Percentiles rank a stretch among this genome's conserved stretches.
Conservation (phyloP, 2,888 invertebrate species). For the Philereme transversata region DNA sequence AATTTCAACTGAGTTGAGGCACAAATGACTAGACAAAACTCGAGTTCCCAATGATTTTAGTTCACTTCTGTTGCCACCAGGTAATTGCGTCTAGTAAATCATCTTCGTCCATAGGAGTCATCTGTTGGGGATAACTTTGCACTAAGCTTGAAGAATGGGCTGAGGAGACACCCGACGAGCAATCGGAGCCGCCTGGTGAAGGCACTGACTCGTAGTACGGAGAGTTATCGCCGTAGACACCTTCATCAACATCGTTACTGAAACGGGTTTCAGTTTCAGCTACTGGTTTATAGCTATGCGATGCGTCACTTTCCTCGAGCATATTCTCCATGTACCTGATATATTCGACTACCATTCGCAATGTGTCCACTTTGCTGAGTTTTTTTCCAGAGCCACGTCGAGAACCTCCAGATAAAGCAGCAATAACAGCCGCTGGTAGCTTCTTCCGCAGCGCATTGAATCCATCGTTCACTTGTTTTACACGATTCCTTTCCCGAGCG, state of each 20-base stretch:
- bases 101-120: conserved; percentile 91
- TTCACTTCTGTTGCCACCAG: conserved; percentile 89
- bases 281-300: conserved; percentile 57
- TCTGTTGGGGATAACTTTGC: conserved; percentile 60
- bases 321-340: conserved; percentile 92
- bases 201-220: conserved; percentile 81
- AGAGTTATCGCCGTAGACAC: conserved; percentile 65
- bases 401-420: conserved; percentile 85
- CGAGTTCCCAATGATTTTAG: conserved; percentile 24
- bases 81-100: conserved; percentile 92
- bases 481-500: conserved; percentile 97
- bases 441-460: conserved; percentile 94
- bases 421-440: conserved; percentile 91
- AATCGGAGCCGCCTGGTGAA: conserved; percentile 88
- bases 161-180: conserved; percentile 84
- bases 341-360: conserved; percentile 95
- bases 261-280: conserved; percentile 40
- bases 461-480: conserved; percentile 97
- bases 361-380: conserved; percentile 95
- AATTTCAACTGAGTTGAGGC: conserved; percentile 5
- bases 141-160: conserved; percentile 60
- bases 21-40: conserved; percentile 56
- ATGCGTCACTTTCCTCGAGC: conserved; percentile 87
- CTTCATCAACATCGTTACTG: conserved; percentile 62
- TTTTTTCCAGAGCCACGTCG: conserved; percentile 92